Evolutionary conservation across 2,797 vertebrate species (phyloP).

Genomic region (Xyrichtys novacula): DNA sequence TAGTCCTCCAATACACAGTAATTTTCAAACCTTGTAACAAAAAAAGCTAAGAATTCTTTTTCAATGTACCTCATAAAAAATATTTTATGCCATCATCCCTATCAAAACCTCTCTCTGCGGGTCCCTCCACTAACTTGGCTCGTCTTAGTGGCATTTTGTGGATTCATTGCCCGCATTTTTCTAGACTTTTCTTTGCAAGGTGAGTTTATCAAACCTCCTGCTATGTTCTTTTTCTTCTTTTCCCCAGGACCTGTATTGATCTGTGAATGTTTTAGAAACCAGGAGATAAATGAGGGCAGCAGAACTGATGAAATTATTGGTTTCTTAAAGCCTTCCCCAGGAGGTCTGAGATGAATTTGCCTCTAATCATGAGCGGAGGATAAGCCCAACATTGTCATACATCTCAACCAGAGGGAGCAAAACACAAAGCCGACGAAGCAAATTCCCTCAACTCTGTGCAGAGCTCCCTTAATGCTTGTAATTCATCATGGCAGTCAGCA

Average conservation of each 20-base stretch:
- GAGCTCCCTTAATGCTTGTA: constrained; percentile 9
- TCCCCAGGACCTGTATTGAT: background rate
- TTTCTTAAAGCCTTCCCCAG: constrained; percentile 16
- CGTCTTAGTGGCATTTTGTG: constrained; percentile 16
- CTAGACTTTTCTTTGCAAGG: constrained; percentile 6
- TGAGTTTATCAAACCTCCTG: constrained; percentile 3
- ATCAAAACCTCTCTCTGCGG: constrained; percentile 20
- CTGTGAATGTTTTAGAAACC: constrained; percentile 20
- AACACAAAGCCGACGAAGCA: constrained; percentile 9
- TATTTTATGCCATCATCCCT: constrained; percentile 11
- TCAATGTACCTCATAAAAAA: constrained; percentile 1
- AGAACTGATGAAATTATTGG: constrained; percentile 20
- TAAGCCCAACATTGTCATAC: constrained; percentile 16
- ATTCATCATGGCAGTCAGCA: constrained; percentile 22
- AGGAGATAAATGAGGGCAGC: constrained; percentile 12
- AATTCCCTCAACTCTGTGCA: constrained; percentile 14
- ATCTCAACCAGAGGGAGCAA: constrained; percentile 15
- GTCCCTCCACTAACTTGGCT: constrained; percentile 21
- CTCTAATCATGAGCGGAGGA: constrained; percentile 13
- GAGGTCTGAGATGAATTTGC: constrained; percentile 29
- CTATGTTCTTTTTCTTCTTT: background rate
- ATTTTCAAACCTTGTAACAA: constrained; percentile 1
- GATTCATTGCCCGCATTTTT: constrained; percentile 42
- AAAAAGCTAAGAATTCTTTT: constrained; percentile 6
- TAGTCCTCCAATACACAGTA: background rate